Evolutionary conservation across 2,113 vertebrate species (phyloP).

Genomic region (Eubucco bourcierii): DNA sequence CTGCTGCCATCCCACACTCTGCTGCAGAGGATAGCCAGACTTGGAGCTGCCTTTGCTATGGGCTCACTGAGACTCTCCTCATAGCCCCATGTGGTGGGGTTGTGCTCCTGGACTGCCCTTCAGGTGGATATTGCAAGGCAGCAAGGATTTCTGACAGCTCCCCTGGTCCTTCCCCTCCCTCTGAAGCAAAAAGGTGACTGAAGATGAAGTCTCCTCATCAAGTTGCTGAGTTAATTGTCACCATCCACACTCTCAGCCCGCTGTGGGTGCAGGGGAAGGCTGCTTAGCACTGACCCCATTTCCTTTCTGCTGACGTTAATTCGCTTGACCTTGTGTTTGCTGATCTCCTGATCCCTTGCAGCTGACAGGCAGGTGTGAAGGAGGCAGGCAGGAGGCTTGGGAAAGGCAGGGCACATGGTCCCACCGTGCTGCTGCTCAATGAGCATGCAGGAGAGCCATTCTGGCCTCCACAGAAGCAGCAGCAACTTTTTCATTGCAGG

Average conservation of each 20-base stretch:
- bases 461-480: rapidly evolving
- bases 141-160: neutral
- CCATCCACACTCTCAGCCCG: neutral
- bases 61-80: neutral
- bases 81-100: rapidly evolving
- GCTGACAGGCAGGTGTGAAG: constrained; percentile 3
- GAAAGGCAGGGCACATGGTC: neutral
- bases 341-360: neutral
- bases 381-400: neutral
- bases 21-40: neutral
- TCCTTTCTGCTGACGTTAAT: neutral
- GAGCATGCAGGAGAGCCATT: rapidly evolving
- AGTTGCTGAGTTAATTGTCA: constrained; percentile 34
- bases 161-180: neutral
- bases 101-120: neutral
- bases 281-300: neutral
- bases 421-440: neutral
- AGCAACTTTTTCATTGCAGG: neutral
- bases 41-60: rapidly evolving
- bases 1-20: neutral
- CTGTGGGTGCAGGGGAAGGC: neutral
- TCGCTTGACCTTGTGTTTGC: neutral
- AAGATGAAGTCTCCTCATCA: neutral
- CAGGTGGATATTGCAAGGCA: neutral
- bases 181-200: neutral